Evolutionary conservation across 2,888 invertebrate genomes (phyloP), one percentile per base, ranked within the genome.

Genomic region (Ormyrus nitidulus): DNA sequence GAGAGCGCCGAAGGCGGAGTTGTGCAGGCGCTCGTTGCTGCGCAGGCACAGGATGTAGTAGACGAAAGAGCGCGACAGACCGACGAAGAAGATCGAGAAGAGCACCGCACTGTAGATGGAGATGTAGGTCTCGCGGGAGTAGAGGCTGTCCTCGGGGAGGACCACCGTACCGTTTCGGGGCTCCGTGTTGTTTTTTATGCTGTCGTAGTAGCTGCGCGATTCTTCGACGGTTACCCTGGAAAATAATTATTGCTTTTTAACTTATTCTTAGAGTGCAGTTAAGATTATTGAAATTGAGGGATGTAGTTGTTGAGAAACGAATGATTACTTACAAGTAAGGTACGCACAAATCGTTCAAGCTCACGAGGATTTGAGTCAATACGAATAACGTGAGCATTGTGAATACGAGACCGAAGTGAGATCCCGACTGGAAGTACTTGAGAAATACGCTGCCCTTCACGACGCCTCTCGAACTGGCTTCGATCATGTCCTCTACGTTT

Each of bases 311-410:
- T 2, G 34, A 34, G 2, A 34, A 34, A 34, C 34, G 4, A 34
- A 34, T 48, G 13, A n/a, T 56, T 1, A 86, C 89, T 88, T 68
- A 89, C 88, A 90, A 73, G 53, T 86, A 83, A 53, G 88, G 86
- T 53, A 95, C 92, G 92, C 94, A 96, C 85, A 93, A 95, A 88
- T 96, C 96, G 0, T 93, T 93, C 0, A 92, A 89, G 80, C 94
- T 95, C 0, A 93, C 94, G n/a, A 92, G 87, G 0, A 90, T 85
- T 84, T 95, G 94, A 0, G 94, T 92, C n/a, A 93, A 11, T 0
- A 94, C n/a, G 83, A 93, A 93, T 9, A 92, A 85, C 0, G 91
- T 70, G 1, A 92, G 83, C 69, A 93, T 86, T 0, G 91, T 83
- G 6, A 91, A 81, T 1, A 93, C 88, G 5, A 91, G 84, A 62